A percentile compares a stretch with the other conserved stretches of the same genome.
These are phyloP conservation scores for Pangasius djambal DNA, from an alignment of 2,797 vertebrate species.

Conservation along the genomic window DNA sequence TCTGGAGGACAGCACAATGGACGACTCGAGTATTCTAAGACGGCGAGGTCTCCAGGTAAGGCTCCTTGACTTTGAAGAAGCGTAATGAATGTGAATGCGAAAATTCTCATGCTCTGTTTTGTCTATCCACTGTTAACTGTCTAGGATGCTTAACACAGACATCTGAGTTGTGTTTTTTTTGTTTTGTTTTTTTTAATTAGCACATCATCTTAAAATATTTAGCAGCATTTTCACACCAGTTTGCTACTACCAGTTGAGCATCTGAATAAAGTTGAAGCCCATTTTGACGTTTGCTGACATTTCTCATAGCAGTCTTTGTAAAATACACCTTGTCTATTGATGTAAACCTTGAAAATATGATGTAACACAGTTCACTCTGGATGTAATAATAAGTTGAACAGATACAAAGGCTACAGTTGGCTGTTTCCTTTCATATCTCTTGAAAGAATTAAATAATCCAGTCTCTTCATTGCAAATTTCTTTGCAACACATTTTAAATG, in stretches of 20 bases:
- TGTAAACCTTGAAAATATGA: background rate
- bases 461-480: background rate
- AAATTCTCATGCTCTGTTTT: background rate
- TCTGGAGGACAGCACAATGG: slow-evolving; percentile 69
- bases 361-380: background rate
- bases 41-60: slow-evolving; percentile 88
- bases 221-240: background rate
- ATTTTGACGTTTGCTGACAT: background rate
- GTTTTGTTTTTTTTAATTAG: background rate
- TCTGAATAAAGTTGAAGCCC: background rate
- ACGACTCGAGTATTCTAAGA: slow-evolving; percentile 85
- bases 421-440: background rate
- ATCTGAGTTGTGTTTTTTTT: too few species aligned
- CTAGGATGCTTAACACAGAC: background rate
- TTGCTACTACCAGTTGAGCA: background rate
- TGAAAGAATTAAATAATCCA: background rate
- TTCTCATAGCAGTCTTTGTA: background rate
- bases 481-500: background rate
- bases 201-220: background rate
- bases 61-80: slow-evolving; percentile 2
- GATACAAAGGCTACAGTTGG: background rate
- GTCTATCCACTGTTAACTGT: background rate
- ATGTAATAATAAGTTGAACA: background rate
- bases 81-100: too few species aligned
- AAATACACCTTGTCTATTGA: background rate